Conservation (phyloP, 1,140 invertebrate genomes). For the Lanistes nyassanus region DNA sequence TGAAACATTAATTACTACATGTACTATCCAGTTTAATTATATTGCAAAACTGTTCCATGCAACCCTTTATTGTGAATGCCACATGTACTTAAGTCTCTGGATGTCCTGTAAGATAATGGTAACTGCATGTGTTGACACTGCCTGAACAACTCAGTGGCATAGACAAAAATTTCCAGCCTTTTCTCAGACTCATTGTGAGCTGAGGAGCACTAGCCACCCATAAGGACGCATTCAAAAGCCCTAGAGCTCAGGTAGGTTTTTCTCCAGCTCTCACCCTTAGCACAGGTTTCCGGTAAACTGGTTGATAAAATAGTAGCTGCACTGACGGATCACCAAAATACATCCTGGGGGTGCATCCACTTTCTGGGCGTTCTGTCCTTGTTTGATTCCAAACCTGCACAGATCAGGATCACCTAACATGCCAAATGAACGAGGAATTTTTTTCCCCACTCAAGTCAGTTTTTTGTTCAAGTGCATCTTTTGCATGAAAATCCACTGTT, state of each 20-base stretch:
- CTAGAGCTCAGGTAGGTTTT: neutral
- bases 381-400: slow-evolving; percentile 4
- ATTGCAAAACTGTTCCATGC: too few relatives aligned
- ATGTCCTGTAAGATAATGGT: too few relatives aligned
- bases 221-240: neutral
- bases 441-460: neutral
- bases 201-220: neutral
- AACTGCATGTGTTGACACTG: too few relatives aligned
- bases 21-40: too few relatives aligned
- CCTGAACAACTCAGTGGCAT: too few relatives aligned
- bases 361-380: neutral
- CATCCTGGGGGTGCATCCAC: neutral
- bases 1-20: too few relatives aligned
- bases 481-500: neutral
- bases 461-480: neutral
- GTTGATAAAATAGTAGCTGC: neutral
- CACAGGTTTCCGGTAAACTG: neutral
- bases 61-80: too few relatives aligned
- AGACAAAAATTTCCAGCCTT: neutral
- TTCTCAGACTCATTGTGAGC: neutral
- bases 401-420: neutral
- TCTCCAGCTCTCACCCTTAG: neutral
- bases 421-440: neutral
- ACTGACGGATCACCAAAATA: neutral
- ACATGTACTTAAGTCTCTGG: too few relatives aligned